Base-by-base conservation (phyloP, 2,113 vertebrate genomes). In the Psammodynastes pulverulentus region DNA sequence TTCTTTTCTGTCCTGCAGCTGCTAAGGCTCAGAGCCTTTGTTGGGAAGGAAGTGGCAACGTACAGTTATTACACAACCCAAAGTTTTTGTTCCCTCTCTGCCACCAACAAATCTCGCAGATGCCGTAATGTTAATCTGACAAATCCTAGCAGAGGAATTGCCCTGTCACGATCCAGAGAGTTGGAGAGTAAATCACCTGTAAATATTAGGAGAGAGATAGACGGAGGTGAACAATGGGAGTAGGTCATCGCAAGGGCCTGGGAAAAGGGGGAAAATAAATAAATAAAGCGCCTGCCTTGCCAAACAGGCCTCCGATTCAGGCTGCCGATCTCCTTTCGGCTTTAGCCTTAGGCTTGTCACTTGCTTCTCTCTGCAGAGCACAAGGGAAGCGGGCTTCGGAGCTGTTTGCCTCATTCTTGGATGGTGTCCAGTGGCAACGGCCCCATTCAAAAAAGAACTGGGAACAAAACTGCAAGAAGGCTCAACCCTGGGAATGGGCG, bases 381-480 rank as follows among this genome's bases (percentile, higher is more conserved):
- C 89, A 39, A 92, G 91, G 43, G 29, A 92, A n/a, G 72, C 87
- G 85, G 84, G 91, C 56, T 29, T 5, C 12, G 5, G 91, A 72
- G 45, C 89, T 85, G 87, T 89, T 58, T 92, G 67, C 49, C 67
- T 92, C 67, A 6, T 53, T 92, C 87, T 92, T 92, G 91, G 87
- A 92, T 58, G 91, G 67, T 39, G 51, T 92, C 91, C 91, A 92
- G 87, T 13, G 48, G 51, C 43, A 2, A 48, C 19, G 29, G 91
- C 53, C 3, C 88, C 67, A 92, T 89, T 88, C 84, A 92, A 85
- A 53, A 53, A 89, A 21, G 67, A 52, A 72, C 15, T 92, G 87
- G 91, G 87, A 92, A 89, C 87, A 92, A 89, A 92, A 84, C 87
- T 52, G 43, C 88, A n/a, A 49, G 51, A 88, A 92, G 87, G 87